These are phyloP conservation scores for Passer montanus DNA, from an alignment of 2,113 vertebrate species.

Conservation along the genomic window DNA sequence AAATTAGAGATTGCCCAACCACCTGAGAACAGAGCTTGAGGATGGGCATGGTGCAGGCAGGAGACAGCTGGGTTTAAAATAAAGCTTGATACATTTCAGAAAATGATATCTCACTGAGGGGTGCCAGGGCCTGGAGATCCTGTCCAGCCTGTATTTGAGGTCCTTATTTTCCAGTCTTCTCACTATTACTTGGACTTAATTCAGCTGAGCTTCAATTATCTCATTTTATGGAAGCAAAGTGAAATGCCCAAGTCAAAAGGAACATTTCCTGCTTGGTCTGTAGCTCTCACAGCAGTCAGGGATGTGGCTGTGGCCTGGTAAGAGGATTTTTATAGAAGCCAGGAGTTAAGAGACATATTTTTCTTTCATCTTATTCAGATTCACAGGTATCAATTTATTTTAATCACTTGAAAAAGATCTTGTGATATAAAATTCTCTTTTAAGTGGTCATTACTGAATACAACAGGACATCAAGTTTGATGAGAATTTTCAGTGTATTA, in stretches of 20 bases:
- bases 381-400: neutral
- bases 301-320: neutral
- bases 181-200: neutral
- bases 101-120: neutral
- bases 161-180: neutral
- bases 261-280: neutral
- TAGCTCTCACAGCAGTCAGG: neutral
- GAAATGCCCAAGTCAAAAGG: neutral
- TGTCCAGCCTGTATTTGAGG: neutral
- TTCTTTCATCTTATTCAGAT: neutral
- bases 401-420: neutral
- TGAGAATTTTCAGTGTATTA: neutral
- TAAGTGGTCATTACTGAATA: constrained; percentile 16
- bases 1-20: neutral
- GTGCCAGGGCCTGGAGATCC: neutral
- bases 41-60: neutral
- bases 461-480: neutral
- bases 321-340: neutral
- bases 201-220: neutral
- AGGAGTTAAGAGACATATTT: neutral
- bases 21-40: neutral
- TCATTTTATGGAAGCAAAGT: neutral
- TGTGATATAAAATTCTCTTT: neutral
- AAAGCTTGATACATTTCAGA: neutral
- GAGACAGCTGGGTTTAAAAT: neutral